These are phyloP conservation scores for Therioaphis trifolii DNA, from an alignment of 2,888 invertebrate genomes.

Conservation along the genomic window DNA sequence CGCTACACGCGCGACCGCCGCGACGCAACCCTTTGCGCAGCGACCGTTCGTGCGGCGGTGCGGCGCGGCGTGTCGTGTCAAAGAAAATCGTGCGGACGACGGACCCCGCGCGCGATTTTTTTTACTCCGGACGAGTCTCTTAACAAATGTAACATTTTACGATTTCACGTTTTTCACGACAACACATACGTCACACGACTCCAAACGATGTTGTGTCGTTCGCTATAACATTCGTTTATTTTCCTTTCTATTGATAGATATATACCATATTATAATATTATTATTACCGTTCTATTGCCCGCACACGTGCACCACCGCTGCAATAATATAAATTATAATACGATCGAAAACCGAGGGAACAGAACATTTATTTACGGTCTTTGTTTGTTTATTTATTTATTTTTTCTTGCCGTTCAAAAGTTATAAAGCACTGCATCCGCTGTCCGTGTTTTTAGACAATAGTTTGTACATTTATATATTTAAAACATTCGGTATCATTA, in stretches of 20 bases:
- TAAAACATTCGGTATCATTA: no score
- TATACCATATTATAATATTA: no score
- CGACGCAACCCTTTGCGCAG: conserved; percentile 9
- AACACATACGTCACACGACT: conserved; percentile 38
- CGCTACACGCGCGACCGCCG: not conserved
- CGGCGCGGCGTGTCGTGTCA: conserved; percentile 18
- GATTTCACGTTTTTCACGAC: conserved; percentile 33
- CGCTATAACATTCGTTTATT: not conserved
- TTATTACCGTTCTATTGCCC: not conserved
- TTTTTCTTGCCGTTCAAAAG: not conserved
- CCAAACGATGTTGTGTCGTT: not conserved
- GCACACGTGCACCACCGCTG: not conserved
- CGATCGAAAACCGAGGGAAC: no score
- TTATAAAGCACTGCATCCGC: no score
- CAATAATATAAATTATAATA: not conserved
- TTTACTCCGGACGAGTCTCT: not conserved
- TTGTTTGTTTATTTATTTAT: not conserved
- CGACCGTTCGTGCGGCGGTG: conserved; percentile 20
- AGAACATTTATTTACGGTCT: not conserved
- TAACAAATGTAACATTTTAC: conserved; percentile 15
- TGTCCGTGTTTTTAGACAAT: no score
- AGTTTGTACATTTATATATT: no score
- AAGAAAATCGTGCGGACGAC: conserved; percentile 44
- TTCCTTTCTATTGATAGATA: conserved; percentile 38
- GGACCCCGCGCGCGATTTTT: not conserved